Evolutionary conservation across 1,140 invertebrate genomes (phyloP), one percentile per base, ranked within the genome.

Genomic region (Chironomus tepperi): DNA sequence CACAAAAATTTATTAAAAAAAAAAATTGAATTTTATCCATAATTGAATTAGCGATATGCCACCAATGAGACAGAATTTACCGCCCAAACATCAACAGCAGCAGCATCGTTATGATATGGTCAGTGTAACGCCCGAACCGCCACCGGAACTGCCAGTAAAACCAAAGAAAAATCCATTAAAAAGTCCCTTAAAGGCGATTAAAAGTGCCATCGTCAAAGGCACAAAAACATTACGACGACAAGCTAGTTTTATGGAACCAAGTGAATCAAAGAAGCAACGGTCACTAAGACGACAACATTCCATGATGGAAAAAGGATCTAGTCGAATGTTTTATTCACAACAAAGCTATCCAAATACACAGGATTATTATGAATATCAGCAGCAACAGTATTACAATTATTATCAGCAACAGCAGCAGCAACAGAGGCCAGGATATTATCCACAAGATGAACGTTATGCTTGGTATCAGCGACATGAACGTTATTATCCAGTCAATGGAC

Each of bases 151-250:
- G 75, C 79, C 79, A 19, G 80, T 78, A 9, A 81, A 81, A 75
- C 77, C 77, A 70, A 82, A 82, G 67, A 82, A 82, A 77, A 82
- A 82, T 75, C 81, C 80, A 9, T 76, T 81, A 0, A 82, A 82
- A 74, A 80, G 79, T 67, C 81, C 81, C 5, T 74, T 82, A 72
- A 77, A 78, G 0, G 81, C 81, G 0, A 76, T 82, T 0, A 82
- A 82, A 75, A 81, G 80, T 70, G 81, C 80, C 0, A 75, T 82
- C 18, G 77, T 82, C 1, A 82, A 82, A 75, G 75, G 78, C 7
- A 82, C 80, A 9, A 76, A 79, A 7, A 80, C 81, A 0, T 57
- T 82, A 73, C 75, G 81, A 1, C 77, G 81, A 3, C 82, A 82
- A 79, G 80, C 80, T 24, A 82, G 81, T 47, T 81, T 82, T 80